phyloP scores from a whole-genome alignment of 92 coral and sea anemone species.

The Blastomussa wellsi region DNA sequence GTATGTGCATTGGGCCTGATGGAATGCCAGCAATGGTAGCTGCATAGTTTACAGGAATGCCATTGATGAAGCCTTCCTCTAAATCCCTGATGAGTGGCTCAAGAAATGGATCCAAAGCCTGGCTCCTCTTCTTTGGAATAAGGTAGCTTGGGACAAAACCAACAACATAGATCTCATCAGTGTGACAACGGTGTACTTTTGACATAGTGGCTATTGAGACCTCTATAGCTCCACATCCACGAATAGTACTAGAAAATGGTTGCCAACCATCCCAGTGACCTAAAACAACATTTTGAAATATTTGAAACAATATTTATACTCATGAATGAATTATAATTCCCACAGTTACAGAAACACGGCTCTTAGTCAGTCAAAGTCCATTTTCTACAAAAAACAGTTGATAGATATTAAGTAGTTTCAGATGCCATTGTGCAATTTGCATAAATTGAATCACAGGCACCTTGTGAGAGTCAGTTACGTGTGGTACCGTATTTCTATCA shows the following conservation, averaged over 20 bases:
- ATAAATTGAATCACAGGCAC: no score
- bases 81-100: constrained; percentile 63
- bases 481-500: no score
- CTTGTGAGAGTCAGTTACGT: no score
- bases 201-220: constrained; percentile 72
- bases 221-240: constrained; percentile 76
- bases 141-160: constrained; percentile 71
- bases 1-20: constrained; percentile 42
- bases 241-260: constrained; percentile 62
- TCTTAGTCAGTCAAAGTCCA: constrained; percentile 7
- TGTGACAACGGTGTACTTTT: constrained; percentile 52
- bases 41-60: constrained; percentile 62
- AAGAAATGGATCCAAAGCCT: constrained; percentile 66
- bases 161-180: constrained; percentile 61
- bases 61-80: constrained; percentile 66
- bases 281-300: constrained; percentile 22
- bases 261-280: constrained; percentile 92
- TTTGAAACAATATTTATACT: no score
- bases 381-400: background rate
- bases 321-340: background rate
- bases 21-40: constrained; percentile 45
- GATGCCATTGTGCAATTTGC: no score
- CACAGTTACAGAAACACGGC: constrained; percentile 18
- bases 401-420: no score
- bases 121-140: constrained; percentile 55